Conservation (phyloP, 2,888 invertebrate genomes). For the Cosmia pyralina region DNA sequence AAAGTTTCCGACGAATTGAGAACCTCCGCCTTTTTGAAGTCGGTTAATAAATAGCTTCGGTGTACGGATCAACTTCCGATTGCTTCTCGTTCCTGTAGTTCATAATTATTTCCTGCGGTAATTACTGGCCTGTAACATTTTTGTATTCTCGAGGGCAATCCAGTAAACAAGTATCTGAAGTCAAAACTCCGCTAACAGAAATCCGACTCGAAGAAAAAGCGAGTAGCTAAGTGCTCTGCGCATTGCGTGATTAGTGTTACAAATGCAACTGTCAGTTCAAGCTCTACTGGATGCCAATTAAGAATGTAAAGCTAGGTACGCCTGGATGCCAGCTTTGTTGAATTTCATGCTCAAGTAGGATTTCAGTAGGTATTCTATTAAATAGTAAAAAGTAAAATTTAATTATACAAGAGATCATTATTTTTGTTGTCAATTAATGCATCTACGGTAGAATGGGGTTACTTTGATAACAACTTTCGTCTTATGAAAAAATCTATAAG, state of each 20-base stretch:
- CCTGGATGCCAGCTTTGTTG: constrained; percentile 21
- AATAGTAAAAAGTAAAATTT: no score
- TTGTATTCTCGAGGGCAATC: constrained; percentile 9
- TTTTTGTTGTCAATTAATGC: no score
- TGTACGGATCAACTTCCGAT: constrained; percentile 2
- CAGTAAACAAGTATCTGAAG: constrained; percentile 8
- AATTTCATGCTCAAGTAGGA: background rate
- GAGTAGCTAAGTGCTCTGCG: constrained; percentile 22
- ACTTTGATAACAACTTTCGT: no score
- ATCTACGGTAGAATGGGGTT: no score
- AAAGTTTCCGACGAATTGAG: no score
- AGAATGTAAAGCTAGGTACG: constrained; percentile 11
- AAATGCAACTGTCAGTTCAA: constrained; percentile 43
- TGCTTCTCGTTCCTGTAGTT: constrained; percentile 2
- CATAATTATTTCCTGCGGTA: constrained; percentile 12
- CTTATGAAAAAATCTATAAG: no score
- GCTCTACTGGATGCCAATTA: constrained; percentile 25
- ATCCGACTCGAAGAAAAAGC: constrained; percentile 36
- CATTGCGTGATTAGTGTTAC: constrained; percentile 43
- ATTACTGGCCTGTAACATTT: constrained; percentile 6
- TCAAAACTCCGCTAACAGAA: constrained; percentile 32
- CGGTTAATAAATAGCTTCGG: no score
- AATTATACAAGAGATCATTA: no score
- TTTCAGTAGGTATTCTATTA: background rate
- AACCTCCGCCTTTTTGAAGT: no score